A percentile compares a stretch with the other conserved stretches of the same genome.
These are phyloP conservation scores for Connochaetes taurinus DNA, from an alignment of 2,113 vertebrate species.

Conservation along the genomic window DNA sequence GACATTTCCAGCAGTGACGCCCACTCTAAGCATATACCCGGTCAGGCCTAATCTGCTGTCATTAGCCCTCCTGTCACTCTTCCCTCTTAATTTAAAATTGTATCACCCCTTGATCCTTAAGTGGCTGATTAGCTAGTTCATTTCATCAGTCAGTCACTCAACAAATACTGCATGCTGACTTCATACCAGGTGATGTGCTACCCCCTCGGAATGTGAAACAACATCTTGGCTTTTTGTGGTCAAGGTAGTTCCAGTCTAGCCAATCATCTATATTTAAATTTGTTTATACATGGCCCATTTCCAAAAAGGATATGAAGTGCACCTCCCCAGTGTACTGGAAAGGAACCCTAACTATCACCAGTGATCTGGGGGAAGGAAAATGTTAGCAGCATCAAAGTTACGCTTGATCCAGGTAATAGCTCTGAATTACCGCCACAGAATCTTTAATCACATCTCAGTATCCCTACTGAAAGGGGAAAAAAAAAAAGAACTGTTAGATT, in stretches of 20 bases:
- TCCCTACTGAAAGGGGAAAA: background rate
- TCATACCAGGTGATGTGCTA: background rate
- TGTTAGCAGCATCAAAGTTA: background rate
- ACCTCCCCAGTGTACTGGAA: background rate
- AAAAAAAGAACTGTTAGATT: background rate
- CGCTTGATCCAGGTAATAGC: background rate
- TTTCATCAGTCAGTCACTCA: background rate
- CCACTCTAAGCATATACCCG: background rate
- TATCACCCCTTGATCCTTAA: background rate
- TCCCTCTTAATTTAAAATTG: background rate
- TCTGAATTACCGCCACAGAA: background rate
- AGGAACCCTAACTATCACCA: background rate
- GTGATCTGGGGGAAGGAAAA: background rate
- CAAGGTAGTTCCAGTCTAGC: background rate
- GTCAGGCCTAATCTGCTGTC: background rate
- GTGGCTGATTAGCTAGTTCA: background rate
- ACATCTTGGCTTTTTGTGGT: background rate
- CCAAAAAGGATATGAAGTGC: background rate
- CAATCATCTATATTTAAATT: background rate
- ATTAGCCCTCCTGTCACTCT: background rate
- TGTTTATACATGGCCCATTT: background rate
- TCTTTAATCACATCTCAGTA: background rate
- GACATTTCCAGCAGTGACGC: background rate
- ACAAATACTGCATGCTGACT: background rate
- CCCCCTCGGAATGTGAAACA: background rate